Base-by-base conservation (phyloP, 1,140 invertebrate species). In the Philotrypesis tridentata region DNA sequence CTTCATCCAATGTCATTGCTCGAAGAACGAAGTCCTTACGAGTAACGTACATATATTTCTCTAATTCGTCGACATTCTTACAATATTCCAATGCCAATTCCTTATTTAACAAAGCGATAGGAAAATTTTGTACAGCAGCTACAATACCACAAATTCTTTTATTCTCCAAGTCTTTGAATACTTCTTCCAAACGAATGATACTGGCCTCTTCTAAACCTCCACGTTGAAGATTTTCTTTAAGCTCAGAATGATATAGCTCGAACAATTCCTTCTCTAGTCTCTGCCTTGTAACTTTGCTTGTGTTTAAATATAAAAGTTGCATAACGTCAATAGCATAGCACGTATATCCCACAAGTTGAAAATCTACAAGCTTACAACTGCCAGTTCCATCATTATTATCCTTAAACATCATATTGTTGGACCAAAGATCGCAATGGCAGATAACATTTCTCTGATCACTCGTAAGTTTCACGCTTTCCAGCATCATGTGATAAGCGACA, bases 401-500 rank as follows among this genome's bases (percentile, higher is more conserved):
- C 9, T 48, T 70, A 11, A 80, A 72, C 68, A 80, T 40, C 23
- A 80, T 21, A 17, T 80, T 80, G 27, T 80, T 80, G 23, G 4
- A 4, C 79, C 79, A 80, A 0, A 80, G 61, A 55, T 80, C 79
- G 1, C 23, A 9, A 33, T 80, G 79, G 25, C n/a, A 40, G 5
- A 80, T 12, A 6, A 80, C 79, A 9, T 80, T 73, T 55, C 4
- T 63, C 31, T 25, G 29, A 31, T 31, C 68, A 1, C 25, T 31
- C 5, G 14, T 21, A 5, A 25, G n/a, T 23, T 33, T 25, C 5
- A 73, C 14, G 11, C 21, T 25, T 2, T 73, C 23, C 5, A 73
- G 6, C 23, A 55, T n/a, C 14, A 74, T 8, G 12, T 67, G 0
- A 48, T 80, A 80, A 29, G 79, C 79, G 1, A 0, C 9, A 0